A percentile compares a stretch with the other conserved stretches of the same genome.
Conservation (phyloP, 1,140 invertebrate species). For the Amyelois transitella region DNA sequence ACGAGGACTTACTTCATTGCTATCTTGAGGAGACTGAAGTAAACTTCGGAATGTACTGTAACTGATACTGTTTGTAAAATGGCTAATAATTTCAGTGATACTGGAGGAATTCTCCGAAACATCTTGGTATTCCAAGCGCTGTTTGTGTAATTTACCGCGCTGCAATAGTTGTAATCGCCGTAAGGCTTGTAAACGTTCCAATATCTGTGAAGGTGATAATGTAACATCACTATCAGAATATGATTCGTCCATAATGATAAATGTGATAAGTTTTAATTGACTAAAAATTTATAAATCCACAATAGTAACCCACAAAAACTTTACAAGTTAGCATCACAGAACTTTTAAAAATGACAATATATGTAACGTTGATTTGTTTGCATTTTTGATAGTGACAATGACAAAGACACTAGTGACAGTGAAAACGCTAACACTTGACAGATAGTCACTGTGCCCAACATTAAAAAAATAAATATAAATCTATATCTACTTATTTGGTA, state of each 20-base stretch:
- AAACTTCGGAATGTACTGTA: conserved; percentile 62
- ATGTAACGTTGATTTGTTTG: too few species aligned
- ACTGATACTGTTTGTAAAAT: conserved; percentile 61
- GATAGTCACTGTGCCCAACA: too few species aligned
- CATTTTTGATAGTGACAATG: too few species aligned
- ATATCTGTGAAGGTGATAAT: conserved; percentile 58
- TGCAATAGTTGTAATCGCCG: conserved; percentile 56
- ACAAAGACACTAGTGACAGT: too few species aligned
- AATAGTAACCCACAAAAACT: too few species aligned
- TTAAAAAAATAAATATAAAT: too few species aligned
- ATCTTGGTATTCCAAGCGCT: conserved; percentile 45
- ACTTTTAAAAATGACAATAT: too few species aligned
- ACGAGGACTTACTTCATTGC: conserved; percentile 24
- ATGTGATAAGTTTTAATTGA: too few species aligned
- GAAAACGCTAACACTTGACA: too few species aligned
- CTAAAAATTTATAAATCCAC: too few species aligned
- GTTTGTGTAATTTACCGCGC: conserved; percentile 60
- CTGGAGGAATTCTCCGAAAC: conserved; percentile 45
- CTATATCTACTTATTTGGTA: too few species aligned
- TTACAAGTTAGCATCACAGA: too few species aligned
- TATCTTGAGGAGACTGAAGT: conserved; percentile 38
- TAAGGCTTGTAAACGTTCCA: conserved; percentile 55
- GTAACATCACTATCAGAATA: conserved; percentile 57
- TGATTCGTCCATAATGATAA: conserved; percentile 47
- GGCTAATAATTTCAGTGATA: conserved; percentile 61